Evolutionary conservation across 2,888 invertebrate genomes (phyloP).

Genomic region (Agelastica alni): DNA sequence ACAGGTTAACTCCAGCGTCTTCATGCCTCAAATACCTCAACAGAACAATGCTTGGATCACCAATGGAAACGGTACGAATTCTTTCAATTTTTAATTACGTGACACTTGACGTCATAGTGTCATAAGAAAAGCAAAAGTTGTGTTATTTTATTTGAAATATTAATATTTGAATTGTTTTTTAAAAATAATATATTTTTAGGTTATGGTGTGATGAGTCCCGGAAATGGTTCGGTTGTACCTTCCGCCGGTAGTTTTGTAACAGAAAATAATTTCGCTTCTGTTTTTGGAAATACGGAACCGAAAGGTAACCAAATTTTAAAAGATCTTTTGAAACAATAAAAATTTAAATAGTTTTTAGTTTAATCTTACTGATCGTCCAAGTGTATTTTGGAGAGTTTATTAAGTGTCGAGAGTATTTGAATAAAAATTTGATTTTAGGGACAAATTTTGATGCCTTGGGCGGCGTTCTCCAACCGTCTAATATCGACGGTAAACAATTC

Average conservation of each 20-base stretch:
- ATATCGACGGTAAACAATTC: conserved; percentile 39
- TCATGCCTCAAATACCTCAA: conserved; percentile 29
- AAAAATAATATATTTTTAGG: conserved; percentile 46
- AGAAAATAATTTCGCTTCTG: conserved; percentile 86
- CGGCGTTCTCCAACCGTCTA: conserved; percentile 69
- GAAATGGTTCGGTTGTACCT: conserved; percentile 52
- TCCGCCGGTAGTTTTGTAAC: conserved; percentile 68
- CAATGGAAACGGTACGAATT: conserved; percentile 58
- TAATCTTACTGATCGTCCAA: conserved; percentile 18
- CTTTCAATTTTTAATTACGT: too few species aligned
- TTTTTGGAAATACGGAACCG: conserved; percentile 78
- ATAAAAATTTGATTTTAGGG: too few species aligned
- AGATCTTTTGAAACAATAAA: too few species aligned
- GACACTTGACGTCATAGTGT: too few species aligned
- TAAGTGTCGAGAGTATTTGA: too few species aligned
- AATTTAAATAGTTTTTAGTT: too few species aligned
- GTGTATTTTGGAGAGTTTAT: too few species aligned
- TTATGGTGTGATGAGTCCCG: conserved; percentile 50
- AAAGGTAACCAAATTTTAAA: conserved; percentile 49
- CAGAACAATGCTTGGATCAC: conserved; percentile 60
- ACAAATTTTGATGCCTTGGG: conserved; percentile 75
- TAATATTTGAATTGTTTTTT: conserved; percentile 9
- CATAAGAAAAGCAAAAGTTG: too few species aligned
- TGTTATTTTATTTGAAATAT: too few species aligned
- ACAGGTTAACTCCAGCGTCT: conserved; percentile 24